Conservation (phyloP, 2,888 invertebrate species). For the Ophion ventricosus region DNA sequence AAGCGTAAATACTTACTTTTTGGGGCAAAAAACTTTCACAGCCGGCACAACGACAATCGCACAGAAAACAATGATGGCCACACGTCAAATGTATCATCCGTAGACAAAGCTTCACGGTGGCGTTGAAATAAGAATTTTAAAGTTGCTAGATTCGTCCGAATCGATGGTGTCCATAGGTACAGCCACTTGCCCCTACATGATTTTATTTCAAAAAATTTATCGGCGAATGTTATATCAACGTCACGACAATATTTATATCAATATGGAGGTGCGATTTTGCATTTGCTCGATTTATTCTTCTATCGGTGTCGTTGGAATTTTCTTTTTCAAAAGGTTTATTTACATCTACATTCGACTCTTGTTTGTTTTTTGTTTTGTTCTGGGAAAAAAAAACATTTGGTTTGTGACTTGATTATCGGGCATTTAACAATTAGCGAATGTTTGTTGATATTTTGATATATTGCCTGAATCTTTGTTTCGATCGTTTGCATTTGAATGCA, state of each 20-base stretch:
- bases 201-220: constrained; percentile 8
- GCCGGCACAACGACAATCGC: too few relatives aligned
- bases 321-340: not conserved
- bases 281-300: constrained; percentile 3
- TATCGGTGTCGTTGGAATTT: not conserved
- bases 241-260: constrained; percentile 7
- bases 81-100: too few relatives aligned
- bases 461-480: not conserved
- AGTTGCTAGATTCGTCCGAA: too few relatives aligned
- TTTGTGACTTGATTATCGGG: not conserved
- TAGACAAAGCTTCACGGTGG: too few relatives aligned
- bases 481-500: not conserved
- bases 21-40: too few relatives aligned
- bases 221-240: too few relatives aligned
- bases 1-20: too few relatives aligned
- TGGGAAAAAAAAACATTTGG: not conserved
- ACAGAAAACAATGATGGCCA: too few relatives aligned
- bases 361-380: not conserved
- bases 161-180: too few relatives aligned
- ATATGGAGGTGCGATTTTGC: constrained; percentile 28
- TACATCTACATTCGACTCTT: not conserved
- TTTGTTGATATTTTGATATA: not conserved
- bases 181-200: too few relatives aligned
- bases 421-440: not conserved
- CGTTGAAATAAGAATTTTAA: too few relatives aligned